A percentile compares a stretch with the other conserved stretches of the same genome.
Evolutionary conservation across 35 echinoderm and acorn worm species (phyloP).

Genomic region (Apostichopus californicus): DNA sequence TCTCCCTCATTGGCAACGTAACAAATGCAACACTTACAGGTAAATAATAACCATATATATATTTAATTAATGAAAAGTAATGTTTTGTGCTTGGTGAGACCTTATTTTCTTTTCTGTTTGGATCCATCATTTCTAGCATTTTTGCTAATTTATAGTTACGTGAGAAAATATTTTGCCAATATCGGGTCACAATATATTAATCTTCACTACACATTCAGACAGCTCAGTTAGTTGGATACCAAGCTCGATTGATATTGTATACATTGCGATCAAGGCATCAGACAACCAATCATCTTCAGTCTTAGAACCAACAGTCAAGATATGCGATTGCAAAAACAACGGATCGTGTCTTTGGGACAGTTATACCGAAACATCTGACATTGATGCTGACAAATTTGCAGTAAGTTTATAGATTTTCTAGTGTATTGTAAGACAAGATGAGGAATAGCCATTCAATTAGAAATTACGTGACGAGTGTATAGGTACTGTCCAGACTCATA

Average conservation of each 20-base stretch:
- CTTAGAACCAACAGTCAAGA: slow-evolving; percentile 15
- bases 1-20: background rate
- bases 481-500: too few species aligned
- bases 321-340: slow-evolving; percentile 26
- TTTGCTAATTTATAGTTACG: too few species aligned
- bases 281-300: slow-evolving; percentile 17
- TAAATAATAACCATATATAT: background rate
- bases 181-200: too few species aligned
- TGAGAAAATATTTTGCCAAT: too few species aligned
- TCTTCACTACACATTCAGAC: background rate
- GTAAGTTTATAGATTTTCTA: background rate
- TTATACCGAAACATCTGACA: background rate
- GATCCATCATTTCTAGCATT: too few species aligned
- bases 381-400: slow-evolving; percentile 44
- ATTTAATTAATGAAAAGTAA: too few species aligned
- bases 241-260: background rate
- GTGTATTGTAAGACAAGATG: too few species aligned
- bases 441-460: too few species aligned
- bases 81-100: too few species aligned
- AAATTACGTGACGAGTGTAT: too few species aligned
- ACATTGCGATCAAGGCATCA: background rate
- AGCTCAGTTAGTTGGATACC: slow-evolving; percentile 7
- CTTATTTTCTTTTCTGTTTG: too few species aligned
- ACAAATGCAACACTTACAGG: background rate
- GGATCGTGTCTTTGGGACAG: slow-evolving; percentile 20